Evolutionary conservation across 1,140 invertebrate genomes (phyloP), one percentile per base, ranked within the genome.

Genomic region (Eumaeus atala): DNA sequence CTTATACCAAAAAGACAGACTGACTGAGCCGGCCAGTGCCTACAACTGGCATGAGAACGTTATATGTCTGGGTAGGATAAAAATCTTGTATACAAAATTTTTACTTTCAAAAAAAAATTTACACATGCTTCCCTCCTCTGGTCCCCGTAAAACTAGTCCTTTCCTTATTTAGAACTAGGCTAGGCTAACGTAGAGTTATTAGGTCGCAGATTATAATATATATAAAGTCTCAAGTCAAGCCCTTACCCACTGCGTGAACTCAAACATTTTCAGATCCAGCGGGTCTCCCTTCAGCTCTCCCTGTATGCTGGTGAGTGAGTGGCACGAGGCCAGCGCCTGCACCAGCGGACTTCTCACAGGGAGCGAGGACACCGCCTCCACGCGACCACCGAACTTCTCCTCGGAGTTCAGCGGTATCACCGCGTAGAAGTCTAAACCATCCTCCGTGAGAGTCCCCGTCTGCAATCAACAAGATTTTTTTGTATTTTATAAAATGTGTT

Each of bases 371-470:
- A 92, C 84, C 47, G 91, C 83, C 42, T 90, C 89, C 1, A 91
- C 74, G 0, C 91, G 89, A n/a, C 90, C 71, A 21, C 89, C 88
- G 60, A 93, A 93, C 37, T 88, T 87, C 7, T 82, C 88, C 0
- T 89, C 84, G 0, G 77, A 64, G 9, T 71, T 61, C 9, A 58
- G 55, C 0, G 94, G 92, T 50, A 98, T 90, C 1, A 97, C 92
- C 18, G 95, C 95, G 90, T 95, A 95, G 87, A 99, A 92, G 74
- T 98, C 96, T 33, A 99, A 84, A 9, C 97, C 96, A 82, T 98
- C 97, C 86, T 98, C 94, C 14, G 96, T 96, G 64, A 98, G 80
- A 1, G 97, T 99, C 34, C 97, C 97, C 54, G 97, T 99, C 92
- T 92, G 67, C 47, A 67, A 72, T 16, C 33, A 10, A 40, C 0